phyloP scores from a whole-genome alignment of 2,888 invertebrate species.

The Nymphalis urticae region DNA sequence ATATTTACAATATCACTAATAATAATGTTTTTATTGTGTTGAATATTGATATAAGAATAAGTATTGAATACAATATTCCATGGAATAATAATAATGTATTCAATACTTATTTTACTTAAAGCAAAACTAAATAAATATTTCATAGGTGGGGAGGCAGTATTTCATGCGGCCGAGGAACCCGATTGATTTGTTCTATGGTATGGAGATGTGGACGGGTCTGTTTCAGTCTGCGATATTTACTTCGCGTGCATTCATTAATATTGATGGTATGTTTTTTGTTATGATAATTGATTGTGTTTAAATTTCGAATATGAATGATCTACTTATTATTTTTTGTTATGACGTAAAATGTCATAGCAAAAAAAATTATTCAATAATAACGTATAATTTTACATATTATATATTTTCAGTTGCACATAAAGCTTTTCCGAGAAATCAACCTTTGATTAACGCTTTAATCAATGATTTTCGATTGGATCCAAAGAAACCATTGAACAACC shows the following conservation, averaged over 20 bases:
- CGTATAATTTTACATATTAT: not conserved
- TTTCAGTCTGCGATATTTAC: slow-evolving; percentile 96
- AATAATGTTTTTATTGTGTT: too few relatives aligned
- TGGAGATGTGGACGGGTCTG: slow-evolving; percentile 95
- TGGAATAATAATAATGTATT: too few relatives aligned
- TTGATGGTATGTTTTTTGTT: slow-evolving; percentile 86
- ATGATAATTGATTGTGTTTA: not conserved
- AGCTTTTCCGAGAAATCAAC: slow-evolving; percentile 84
- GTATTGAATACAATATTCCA: not conserved
- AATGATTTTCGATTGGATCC: slow-evolving; percentile 53
- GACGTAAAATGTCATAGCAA: too few relatives aligned
- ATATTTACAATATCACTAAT: too few relatives aligned
- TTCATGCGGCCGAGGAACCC: slow-evolving; percentile 82
- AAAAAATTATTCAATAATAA: too few relatives aligned
- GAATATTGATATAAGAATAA: too few relatives aligned
- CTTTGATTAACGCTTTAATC: slow-evolving; percentile 70
- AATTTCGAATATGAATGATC: not conserved
- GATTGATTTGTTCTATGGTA: slow-evolving; percentile 86
- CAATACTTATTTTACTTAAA: too few relatives aligned
- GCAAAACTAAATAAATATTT: not conserved
- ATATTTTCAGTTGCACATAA: slow-evolving; percentile 86
- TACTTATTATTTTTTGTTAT: too few relatives aligned
- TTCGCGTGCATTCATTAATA: slow-evolving; percentile 93
- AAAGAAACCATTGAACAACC: slow-evolving; percentile 48
- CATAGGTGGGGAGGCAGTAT: slow-evolving; percentile 88